Conservation (phyloP, 2,797 vertebrate genomes). For the Loriculus beryllinus region DNA sequence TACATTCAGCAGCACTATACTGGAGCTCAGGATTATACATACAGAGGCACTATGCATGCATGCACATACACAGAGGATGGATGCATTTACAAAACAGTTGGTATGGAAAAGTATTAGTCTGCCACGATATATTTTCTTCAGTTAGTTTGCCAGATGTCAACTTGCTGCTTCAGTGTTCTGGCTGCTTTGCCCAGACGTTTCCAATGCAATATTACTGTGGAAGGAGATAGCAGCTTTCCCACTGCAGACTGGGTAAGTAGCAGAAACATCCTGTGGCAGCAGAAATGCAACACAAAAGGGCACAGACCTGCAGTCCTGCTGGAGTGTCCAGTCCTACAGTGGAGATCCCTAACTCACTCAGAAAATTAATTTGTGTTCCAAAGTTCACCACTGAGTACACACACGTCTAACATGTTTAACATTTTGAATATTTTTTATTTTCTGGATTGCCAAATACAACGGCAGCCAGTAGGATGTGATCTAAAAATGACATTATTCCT, state of each 20-base stretch:
- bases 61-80: fast-evolving
- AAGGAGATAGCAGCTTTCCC: not conserved
- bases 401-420: not conserved
- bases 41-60: fast-evolving
- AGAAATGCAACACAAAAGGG: not conserved
- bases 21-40: not conserved
- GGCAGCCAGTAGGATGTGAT: fast-evolving
- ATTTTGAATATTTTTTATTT: not conserved
- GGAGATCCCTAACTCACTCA: not conserved
- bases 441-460: not conserved
- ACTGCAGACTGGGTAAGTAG: not conserved
- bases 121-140: not conserved
- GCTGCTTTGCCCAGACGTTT: not conserved
- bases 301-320: not conserved
- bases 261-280: not conserved
- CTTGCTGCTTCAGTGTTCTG: not conserved
- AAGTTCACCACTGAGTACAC: not conserved
- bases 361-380: not conserved
- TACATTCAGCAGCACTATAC: fast-evolving
- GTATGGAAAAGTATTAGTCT: not conserved
- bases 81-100: not conserved
- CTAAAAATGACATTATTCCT: not conserved
- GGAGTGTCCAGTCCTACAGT: not conserved
- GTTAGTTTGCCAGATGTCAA: not conserved
- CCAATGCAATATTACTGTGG: not conserved